Percentiles rank a stretch among this genome's conserved stretches.
These are phyloP conservation scores for Pristionchus japonicus DNA, from an alignment of 2,888 invertebrate genomes.

Conservation along the genomic window DNA sequence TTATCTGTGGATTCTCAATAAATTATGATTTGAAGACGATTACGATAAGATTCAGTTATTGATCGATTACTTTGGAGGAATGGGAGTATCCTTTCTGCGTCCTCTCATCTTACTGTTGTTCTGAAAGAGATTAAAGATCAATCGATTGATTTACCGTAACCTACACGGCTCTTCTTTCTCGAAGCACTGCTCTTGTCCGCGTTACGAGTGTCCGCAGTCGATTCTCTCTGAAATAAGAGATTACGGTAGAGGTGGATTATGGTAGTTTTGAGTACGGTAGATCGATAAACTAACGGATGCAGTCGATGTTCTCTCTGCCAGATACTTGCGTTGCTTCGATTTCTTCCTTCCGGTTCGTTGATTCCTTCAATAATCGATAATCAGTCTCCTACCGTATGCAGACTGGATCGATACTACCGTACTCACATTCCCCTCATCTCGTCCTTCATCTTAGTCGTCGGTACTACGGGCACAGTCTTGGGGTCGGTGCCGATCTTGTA, in stretches of 20 bases:
- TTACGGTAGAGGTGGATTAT: neutral
- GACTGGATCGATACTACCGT: neutral
- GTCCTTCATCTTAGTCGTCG: conserved; percentile 36
- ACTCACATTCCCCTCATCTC: conserved; percentile 22
- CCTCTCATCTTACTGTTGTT: neutral
- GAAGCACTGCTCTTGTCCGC: neutral
- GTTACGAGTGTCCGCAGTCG: neutral
- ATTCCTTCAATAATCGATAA: neutral
- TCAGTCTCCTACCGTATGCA: neutral
- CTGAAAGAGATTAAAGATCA: neutral
- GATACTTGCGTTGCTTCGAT: neutral
- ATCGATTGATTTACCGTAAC: neutral
- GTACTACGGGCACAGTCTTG: neutral
- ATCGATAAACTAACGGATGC: neutral
- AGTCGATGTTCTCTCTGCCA: neutral
- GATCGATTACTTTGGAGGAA: neutral
- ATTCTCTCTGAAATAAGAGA: neutral
- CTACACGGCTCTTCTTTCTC: conserved; percentile 16
- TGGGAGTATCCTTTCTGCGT: neutral
- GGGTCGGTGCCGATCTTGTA: neutral
- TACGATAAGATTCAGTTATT: neutral
- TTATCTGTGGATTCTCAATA: neutral
- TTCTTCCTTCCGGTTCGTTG: neutral
- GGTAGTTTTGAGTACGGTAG: neutral
- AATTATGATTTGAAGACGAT: neutral